phyloP scores from a whole-genome alignment of 2,113 vertebrate species.

The Colinus virginianus region DNA sequence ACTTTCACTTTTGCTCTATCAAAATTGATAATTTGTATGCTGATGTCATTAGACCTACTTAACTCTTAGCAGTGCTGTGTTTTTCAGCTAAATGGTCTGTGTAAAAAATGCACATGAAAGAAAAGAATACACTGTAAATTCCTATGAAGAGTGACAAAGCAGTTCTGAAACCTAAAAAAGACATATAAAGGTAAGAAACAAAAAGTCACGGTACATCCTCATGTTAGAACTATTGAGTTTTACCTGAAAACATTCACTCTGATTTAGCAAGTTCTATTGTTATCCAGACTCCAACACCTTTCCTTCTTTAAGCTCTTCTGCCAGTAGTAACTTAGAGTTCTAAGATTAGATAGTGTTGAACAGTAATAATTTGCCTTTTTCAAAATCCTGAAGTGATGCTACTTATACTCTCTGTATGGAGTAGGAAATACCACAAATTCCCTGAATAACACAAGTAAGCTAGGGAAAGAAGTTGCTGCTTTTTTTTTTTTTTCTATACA shows the following conservation, averaged over 20 bases:
- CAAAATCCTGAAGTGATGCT: not conserved
- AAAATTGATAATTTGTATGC: not conserved
- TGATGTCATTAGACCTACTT: not conserved
- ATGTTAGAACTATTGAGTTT: not conserved
- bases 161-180: not conserved
- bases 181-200: not conserved
- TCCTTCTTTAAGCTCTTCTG: not conserved
- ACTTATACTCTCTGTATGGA: not conserved
- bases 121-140: not conserved
- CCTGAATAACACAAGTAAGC: not conserved
- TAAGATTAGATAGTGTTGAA: not conserved
- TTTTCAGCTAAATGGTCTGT: not conserved
- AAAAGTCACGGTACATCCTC: not conserved
- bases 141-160: not conserved
- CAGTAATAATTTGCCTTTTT: not conserved
- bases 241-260: not conserved
- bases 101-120: not conserved
- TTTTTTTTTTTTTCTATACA: not conserved
- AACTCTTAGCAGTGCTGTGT: not conserved
- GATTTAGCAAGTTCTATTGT: not conserved
- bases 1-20: not conserved
- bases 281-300: not conserved
- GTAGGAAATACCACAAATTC: not conserved
- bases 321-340: not conserved
- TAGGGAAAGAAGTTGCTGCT: not conserved